Percentiles rank a stretch among this genome's conserved stretches.
Evolutionary conservation across 2,888 invertebrate genomes (phyloP).

Genomic region (Diadegma fenestrale): DNA sequence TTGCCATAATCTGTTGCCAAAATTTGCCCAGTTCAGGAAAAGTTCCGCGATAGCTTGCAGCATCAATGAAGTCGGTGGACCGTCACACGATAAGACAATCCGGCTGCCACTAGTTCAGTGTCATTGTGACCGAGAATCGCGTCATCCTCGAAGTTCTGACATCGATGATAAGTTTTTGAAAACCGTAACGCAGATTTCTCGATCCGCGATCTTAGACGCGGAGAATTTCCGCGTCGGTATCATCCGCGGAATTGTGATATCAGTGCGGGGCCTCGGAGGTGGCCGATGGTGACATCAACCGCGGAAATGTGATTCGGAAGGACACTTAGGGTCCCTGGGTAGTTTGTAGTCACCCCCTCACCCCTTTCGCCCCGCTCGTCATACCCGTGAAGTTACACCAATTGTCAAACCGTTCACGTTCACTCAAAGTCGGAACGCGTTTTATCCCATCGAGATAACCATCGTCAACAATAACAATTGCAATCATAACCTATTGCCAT

Average conservation of each 20-base stretch:
- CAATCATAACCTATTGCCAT: conserved; percentile 16
- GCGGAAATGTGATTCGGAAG: conserved; percentile 83
- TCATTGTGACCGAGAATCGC: background rate
- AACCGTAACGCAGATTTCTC: background rate
- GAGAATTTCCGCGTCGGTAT: background rate
- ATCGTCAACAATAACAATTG: background rate
- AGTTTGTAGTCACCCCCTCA: conserved; percentile 83
- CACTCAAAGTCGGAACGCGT: background rate
- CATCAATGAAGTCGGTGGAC: background rate
- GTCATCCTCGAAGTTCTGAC: background rate
- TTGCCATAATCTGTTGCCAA: background rate
- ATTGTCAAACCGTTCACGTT: conserved; percentile 20
- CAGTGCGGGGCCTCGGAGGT: conserved; percentile 72
- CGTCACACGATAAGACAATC: background rate
- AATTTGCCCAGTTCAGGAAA: background rate
- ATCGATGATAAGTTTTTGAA: background rate
- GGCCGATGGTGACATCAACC: conserved; percentile 77
- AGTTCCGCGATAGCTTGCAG: background rate
- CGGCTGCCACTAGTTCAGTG: background rate
- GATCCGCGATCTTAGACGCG: background rate
- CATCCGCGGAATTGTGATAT: conserved; percentile 19
- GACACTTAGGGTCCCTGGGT: conserved; percentile 78
- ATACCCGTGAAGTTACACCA: background rate
- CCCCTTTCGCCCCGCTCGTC: conserved; percentile 62
- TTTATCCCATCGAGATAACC: background rate